These are phyloP conservation scores for Mormyrus proboscirostris DNA, from an alignment of 2,797 vertebrate genomes.

Conservation along the genomic window DNA sequence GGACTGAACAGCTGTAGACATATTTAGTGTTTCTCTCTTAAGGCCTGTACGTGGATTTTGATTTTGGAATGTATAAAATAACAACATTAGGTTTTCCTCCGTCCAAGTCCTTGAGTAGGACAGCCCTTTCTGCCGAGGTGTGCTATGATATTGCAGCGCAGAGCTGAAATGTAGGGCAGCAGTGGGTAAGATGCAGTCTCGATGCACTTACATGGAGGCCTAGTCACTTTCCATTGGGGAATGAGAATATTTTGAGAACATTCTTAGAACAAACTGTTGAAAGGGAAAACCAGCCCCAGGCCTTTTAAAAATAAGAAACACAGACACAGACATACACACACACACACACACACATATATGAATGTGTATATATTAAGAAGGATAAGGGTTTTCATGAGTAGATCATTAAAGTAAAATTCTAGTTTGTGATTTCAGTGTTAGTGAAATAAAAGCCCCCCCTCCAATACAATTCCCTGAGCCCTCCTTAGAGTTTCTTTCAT, in stretches of 20 bases:
- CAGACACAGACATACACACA: not conserved
- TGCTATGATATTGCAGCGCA: not conserved
- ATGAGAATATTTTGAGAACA: not conserved
- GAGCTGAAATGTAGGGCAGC: not conserved
- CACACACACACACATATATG: not conserved
- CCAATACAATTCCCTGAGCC: constrained; percentile 2
- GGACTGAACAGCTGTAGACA: not conserved
- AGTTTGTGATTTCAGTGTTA: not conserved
- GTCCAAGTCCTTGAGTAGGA: not conserved
- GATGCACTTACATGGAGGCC: not conserved
- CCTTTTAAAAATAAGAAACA: not conserved
- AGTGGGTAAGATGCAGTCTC: constrained; percentile 5
- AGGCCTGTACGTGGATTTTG: not conserved
- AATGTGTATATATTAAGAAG: not conserved
- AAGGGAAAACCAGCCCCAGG: not conserved
- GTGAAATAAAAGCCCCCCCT: not conserved
- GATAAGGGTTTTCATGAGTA: not conserved
- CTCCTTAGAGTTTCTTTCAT: constrained; percentile 12
- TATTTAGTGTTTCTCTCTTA: not conserved
- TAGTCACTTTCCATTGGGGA: not conserved
- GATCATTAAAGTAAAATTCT: constrained; percentile 12
- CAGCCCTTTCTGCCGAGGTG: constrained; percentile 5
- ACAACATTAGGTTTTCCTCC: not conserved
- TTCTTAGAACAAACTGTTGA: not conserved
- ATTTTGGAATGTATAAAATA: constrained; percentile 17